phyloP scores from a whole-genome alignment of 2,888 invertebrate genomes.

The Ypsolopha scabrella region DNA sequence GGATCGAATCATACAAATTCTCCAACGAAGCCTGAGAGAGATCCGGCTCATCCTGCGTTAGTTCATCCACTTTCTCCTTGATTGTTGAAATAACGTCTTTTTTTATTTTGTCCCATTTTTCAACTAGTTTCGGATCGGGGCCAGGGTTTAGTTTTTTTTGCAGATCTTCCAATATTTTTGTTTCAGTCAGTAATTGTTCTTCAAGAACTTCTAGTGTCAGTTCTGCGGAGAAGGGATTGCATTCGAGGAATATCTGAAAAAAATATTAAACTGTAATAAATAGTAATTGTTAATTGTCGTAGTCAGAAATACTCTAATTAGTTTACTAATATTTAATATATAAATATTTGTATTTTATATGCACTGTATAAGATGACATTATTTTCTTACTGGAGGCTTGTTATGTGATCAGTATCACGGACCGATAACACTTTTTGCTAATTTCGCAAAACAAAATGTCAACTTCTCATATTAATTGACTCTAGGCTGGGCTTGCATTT shows the following conservation, averaged over 20 bases:
- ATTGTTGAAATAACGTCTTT: constrained; percentile 60
- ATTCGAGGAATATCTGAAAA: constrained; percentile 77
- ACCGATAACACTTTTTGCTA: no score
- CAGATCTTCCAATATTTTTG: constrained; percentile 73
- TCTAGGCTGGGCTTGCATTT: no score
- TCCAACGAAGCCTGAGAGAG: constrained; percentile 54
- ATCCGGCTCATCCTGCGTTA: constrained; percentile 58
- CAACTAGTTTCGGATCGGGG: constrained; percentile 51
- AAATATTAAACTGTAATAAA: not conserved
- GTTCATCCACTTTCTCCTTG: constrained; percentile 50
- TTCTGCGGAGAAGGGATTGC: constrained; percentile 88
- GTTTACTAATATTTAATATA: no score
- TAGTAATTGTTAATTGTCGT: no score
- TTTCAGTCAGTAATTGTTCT: constrained; percentile 71
- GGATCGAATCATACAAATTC: constrained; percentile 51
- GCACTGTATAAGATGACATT: no score
- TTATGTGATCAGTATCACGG: no score
- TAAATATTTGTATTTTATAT: no score
- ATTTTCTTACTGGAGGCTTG: no score
- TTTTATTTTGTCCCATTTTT: constrained; percentile 66
- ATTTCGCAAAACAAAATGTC: no score
- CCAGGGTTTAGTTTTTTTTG: constrained; percentile 58
- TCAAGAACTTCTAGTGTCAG: constrained; percentile 70
- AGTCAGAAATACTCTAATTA: no score
- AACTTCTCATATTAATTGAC: no score